Evolutionary conservation across 2,113 vertebrate genomes (phyloP).

Genomic region (Actenoides hombroni): DNA sequence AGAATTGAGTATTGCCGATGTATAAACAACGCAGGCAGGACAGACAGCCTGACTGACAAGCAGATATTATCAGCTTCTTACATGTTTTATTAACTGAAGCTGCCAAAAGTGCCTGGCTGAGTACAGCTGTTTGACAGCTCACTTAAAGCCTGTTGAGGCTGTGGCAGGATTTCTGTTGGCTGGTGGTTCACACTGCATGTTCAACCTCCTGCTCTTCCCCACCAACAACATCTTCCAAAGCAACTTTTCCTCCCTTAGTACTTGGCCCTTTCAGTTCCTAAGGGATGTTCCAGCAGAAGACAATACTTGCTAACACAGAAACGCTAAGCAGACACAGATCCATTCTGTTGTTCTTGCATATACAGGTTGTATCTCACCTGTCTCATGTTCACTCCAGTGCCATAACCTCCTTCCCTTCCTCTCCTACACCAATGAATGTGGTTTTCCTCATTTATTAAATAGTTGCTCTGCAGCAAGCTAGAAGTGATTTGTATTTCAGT

Average conservation of each 20-base stretch:
- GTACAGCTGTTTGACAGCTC: background rate
- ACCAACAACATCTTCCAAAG: background rate
- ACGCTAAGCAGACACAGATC: background rate
- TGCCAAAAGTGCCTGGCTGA: background rate
- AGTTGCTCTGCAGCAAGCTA: background rate
- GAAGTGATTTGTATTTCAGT: background rate
- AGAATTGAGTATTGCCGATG: background rate
- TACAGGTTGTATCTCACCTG: accelerated
- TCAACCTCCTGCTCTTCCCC: background rate
- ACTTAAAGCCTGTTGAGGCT: background rate
- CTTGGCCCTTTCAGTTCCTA: background rate
- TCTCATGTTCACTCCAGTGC: background rate
- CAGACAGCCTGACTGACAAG: background rate
- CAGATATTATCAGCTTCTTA: background rate
- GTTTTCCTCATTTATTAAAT: background rate
- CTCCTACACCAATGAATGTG: background rate
- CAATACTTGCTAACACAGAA: background rate
- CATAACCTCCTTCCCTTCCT: background rate
- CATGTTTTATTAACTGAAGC: background rate
- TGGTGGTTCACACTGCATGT: background rate
- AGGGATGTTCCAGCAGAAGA: background rate
- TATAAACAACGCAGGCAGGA: background rate
- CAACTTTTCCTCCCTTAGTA: background rate
- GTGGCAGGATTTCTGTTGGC: background rate
- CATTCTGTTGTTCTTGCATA: background rate